These are phyloP conservation scores for Pogonocichla stellata DNA, from an alignment of 2,113 vertebrate genomes.

Conservation along the genomic window DNA sequence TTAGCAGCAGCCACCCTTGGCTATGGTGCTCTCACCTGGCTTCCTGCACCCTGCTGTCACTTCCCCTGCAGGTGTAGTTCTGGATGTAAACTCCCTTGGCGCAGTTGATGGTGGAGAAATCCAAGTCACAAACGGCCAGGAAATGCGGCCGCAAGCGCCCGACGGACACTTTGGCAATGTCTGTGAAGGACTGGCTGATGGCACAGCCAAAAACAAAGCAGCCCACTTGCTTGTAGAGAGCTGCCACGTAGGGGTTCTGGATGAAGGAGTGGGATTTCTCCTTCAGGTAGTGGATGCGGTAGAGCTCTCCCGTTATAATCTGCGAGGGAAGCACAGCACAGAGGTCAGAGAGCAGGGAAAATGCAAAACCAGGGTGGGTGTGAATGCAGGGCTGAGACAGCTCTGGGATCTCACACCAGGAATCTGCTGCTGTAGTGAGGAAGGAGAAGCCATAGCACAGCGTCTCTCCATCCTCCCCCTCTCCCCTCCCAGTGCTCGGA, in stretches of 20 bases:
- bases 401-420: not conserved
- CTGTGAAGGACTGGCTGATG: conserved; percentile 97
- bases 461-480: not conserved
- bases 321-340: not conserved
- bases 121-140: conserved; percentile 83
- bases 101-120: conserved; percentile 88
- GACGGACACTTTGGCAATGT: conserved; percentile 98
- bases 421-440: not conserved
- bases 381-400: not conserved
- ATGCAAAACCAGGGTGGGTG: not conserved
- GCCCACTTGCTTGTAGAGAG: conserved; percentile 95
- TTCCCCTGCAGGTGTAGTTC: conserved; percentile 83
- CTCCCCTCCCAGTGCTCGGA: rapidly evolving
- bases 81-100: conserved; percentile 87
- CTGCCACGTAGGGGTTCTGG: conserved; percentile 91
- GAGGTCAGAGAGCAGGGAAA: not conserved
- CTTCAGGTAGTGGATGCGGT: conserved; percentile 90
- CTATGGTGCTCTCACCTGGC: conserved; percentile 81
- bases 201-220: conserved; percentile 96
- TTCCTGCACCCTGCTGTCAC: conserved; percentile 85
- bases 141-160: conserved; percentile 96
- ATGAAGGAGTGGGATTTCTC: conserved; percentile 90
- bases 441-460: not conserved
- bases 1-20: rapidly evolving
- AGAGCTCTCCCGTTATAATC: conserved; percentile 96